A percentile compares a stretch with the other conserved stretches of the same genome.
Evolutionary conservation across 2,797 vertebrate species (phyloP).

Genomic region (Orientallactaga sibirica): DNA sequence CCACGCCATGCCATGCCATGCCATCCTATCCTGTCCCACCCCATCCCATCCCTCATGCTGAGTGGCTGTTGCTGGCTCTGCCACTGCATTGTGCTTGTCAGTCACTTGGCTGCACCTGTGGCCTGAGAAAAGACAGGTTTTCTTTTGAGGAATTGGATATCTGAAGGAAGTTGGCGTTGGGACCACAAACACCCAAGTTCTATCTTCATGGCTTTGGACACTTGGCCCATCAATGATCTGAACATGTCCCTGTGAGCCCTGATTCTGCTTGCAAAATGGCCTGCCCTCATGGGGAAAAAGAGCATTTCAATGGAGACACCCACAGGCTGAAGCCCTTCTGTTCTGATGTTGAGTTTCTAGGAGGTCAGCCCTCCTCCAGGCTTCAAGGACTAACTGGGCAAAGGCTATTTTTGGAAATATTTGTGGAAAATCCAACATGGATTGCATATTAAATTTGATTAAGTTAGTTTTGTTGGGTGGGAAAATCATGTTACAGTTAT

Average conservation of each 20-base stretch:
- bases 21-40: background rate
- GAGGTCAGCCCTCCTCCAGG: background rate
- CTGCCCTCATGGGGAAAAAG: background rate
- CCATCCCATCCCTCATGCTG: accelerated
- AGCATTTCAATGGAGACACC: background rate
- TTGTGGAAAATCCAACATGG: background rate
- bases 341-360: background rate
- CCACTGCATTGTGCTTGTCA: background rate
- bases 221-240: background rate
- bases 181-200: background rate
- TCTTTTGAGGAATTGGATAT: background rate
- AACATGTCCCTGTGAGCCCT: background rate
- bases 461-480: conserved; percentile 17
- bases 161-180: background rate
- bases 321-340: background rate
- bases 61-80: background rate
- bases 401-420: background rate
- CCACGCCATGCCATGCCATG: background rate
- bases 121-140: background rate
- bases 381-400: background rate
- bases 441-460: background rate
- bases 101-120: background rate
- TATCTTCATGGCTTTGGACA: background rate
- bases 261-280: background rate
- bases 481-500: background rate